Conservation (phyloP, 2,888 invertebrate genomes). For the Drosophila tanythrix region DNA sequence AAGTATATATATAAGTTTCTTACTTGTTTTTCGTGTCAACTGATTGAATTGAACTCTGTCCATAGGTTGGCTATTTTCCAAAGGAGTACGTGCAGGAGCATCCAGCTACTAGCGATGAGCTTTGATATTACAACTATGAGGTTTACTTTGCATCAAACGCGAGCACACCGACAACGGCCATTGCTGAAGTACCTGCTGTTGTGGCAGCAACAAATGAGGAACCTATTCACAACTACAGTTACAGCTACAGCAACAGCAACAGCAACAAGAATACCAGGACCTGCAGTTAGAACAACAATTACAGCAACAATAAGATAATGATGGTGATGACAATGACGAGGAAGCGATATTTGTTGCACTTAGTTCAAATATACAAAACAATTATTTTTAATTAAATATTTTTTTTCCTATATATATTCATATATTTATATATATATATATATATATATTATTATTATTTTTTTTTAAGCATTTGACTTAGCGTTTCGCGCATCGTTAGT, state of each 20-base stretch:
- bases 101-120: conserved; percentile 84
- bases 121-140: conserved; percentile 85
- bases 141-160: conserved; percentile 76
- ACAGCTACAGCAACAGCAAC: conserved; percentile 19
- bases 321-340: neutral
- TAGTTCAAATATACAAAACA: conserved; percentile 55
- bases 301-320: neutral
- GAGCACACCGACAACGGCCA: conserved; percentile 60
- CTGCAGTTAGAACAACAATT: conserved; percentile 23
- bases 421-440: neutral
- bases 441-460: conserved; percentile 8
- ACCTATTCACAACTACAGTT: conserved; percentile 7
- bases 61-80: conserved; percentile 91
- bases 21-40: neutral
- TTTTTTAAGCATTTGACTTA: conserved; percentile 25
- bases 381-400: conserved; percentile 8
- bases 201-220: conserved; percentile 25
- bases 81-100: conserved; percentile 91
- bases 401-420: neutral
- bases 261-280: conserved; percentile 21
- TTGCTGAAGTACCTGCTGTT: conserved; percentile 46
- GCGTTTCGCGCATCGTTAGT: conserved; percentile 55
- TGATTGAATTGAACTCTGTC: neutral
- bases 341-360: conserved; percentile 46
- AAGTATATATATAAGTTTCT: no score